Conservation (phyloP, 2,113 vertebrate genomes). For the Polypterus senegalus region DNA sequence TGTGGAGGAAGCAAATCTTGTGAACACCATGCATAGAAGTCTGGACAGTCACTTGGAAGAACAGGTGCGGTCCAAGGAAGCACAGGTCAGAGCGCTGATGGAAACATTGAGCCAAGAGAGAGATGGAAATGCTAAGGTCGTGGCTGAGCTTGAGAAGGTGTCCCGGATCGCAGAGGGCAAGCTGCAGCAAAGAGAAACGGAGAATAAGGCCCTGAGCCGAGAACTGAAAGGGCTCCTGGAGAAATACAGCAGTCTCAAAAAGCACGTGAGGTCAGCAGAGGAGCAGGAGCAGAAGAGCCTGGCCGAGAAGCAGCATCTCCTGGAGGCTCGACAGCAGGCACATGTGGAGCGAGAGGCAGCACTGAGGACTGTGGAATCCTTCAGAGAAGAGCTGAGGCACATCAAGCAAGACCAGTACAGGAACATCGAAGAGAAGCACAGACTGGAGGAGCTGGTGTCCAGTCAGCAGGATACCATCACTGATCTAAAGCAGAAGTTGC, state of each 20-base stretch:
- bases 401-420: slow-evolving; percentile 12
- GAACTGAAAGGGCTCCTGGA: slow-evolving; percentile 22
- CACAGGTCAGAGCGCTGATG: slow-evolving; percentile 8
- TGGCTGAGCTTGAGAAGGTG: slow-evolving; percentile 4
- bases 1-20: not conserved
- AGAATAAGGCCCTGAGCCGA: slow-evolving; percentile 10
- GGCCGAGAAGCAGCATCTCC: slow-evolving; percentile 10
- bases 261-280: slow-evolving; percentile 4
- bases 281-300: slow-evolving; percentile 11
- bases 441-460: slow-evolving; percentile 12
- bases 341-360: slow-evolving; percentile 12
- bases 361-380: not conserved
- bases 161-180: slow-evolving; percentile 13
- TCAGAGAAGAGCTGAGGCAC: slow-evolving; percentile 10
- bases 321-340: slow-evolving; percentile 11
- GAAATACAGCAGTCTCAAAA: slow-evolving; percentile 24
- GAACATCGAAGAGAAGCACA: slow-evolving; percentile 3
- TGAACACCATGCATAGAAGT: slow-evolving; percentile 6
- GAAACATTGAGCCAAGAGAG: slow-evolving; percentile 19
- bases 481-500: slow-evolving; percentile 14
- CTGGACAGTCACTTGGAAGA: slow-evolving; percentile 11
- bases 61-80: slow-evolving; percentile 13
- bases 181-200: slow-evolving; percentile 12
- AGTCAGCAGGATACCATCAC: slow-evolving; percentile 10
- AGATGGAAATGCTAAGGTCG: slow-evolving; percentile 7